Conservation (phyloP, 2,888 invertebrate genomes). For the Periphyllus acericola region DNA sequence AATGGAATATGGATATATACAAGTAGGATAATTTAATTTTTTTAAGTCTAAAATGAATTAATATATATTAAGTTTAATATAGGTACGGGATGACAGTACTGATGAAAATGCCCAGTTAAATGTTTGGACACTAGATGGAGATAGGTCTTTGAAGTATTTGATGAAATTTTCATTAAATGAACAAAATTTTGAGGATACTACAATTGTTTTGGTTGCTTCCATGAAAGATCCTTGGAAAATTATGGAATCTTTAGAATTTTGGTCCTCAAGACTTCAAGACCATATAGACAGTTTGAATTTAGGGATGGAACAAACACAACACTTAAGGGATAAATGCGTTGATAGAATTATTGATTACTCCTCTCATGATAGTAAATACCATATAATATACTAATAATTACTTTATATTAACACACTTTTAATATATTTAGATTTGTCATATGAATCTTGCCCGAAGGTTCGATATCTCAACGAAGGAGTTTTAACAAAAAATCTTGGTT, state of each 20-base stretch:
- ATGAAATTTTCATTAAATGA: constrained; percentile 91
- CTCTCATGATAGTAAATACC: constrained; percentile 33
- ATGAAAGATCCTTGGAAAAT: constrained; percentile 98
- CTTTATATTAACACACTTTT: constrained; percentile 8
- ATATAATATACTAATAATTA: not conserved
- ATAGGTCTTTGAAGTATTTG: constrained; percentile 90
- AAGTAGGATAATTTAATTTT: constrained; percentile 71
- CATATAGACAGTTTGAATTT: constrained; percentile 91
- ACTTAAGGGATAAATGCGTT: constrained; percentile 52
- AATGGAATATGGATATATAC: constrained; percentile 97
- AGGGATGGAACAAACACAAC: constrained; percentile 53
- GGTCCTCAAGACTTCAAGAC: constrained; percentile 89
- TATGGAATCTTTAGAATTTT: constrained; percentile 90
- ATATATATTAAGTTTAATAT: not conserved
- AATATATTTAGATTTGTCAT: constrained; percentile 25
- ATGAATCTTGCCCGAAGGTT: constrained; percentile 40
- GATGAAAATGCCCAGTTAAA: constrained; percentile 73
- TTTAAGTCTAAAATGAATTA: not conserved
- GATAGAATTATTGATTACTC: constrained; percentile 54
- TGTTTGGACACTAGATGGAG: constrained; percentile 97
- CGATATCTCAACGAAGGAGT: constrained; percentile 85
- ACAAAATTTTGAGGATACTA: constrained; percentile 89
- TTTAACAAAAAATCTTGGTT: constrained; percentile 89
- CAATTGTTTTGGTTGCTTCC: constrained; percentile 91
- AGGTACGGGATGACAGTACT: constrained; percentile 53